Base-by-base conservation (phyloP, 2,113 vertebrate species). In the Anthoscopus minutus region DNA sequence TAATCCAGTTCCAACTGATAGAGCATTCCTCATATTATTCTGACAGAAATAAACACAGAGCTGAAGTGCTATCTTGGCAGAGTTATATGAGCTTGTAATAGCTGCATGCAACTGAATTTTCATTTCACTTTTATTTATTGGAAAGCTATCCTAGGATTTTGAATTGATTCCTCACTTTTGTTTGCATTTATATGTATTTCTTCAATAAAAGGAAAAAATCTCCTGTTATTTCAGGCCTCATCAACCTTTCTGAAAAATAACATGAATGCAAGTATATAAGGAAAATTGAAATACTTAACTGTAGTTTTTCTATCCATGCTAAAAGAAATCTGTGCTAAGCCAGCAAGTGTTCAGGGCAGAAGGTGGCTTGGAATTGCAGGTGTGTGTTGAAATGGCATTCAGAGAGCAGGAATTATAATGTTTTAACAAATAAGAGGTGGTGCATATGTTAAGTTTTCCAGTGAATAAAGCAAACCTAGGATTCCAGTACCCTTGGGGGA, bases 1-100 rank as follows among this genome's bases (percentile, higher is more conserved):
- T 85, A 96, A 94, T 89, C 67, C 51, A 74, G 78, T 93, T 96
- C 86, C 69, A 89, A 92, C 74, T 58, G 89, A 92, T 86, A 69
- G 83, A 86, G 17, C 58, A 69, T 96, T 80, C 62, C 87, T 94
- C 33, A 82, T 67, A 64, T 89, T 82, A 87, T 91, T 70, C 62
- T 92, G 93, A 77, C 86, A 93, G 92, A 88, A 91, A 93, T 77
- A 86, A 95, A 88, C 74, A 92, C 9, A 28, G 62, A 80, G 74
- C 77, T 88, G 0, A 79, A 91, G 93, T 83, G 84, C 84, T 81
- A 45, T 94, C 84, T 89, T 94, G 78, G 67, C 66, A 31, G 71
- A 61, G 71, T 85, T 86, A 92, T 51, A 69, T 65, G 78, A 69
- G 47, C 57, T 93, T 92, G 53, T 62, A 72, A 76, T 92, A 81